phyloP scores from a whole-genome alignment of 1,140 invertebrate genomes.

The Drosophila insularis region DNA sequence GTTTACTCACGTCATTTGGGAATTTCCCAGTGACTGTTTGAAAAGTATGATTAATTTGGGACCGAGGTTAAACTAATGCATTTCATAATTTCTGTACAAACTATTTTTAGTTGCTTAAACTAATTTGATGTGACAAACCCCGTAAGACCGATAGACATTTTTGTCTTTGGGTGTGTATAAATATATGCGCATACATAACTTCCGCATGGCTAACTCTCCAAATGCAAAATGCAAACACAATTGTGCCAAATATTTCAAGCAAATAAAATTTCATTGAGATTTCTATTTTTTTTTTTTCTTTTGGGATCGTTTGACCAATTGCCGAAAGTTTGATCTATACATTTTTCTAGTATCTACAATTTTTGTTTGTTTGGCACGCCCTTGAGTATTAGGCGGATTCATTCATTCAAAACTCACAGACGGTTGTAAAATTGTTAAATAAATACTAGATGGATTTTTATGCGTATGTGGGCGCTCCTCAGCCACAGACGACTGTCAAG shows the following conservation, averaged over 20 bases:
- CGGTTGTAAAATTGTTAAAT: slow-evolving; percentile 63
- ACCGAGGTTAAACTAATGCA: background rate
- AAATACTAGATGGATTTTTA: slow-evolving; percentile 41
- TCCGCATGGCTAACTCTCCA: slow-evolving; percentile 55
- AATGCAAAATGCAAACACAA: slow-evolving; percentile 59
- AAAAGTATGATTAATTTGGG: background rate
- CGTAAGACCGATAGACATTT: slow-evolving; percentile 12
- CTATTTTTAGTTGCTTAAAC: slow-evolving; percentile 13
- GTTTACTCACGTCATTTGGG: background rate
- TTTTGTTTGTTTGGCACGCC: slow-evolving; percentile 49
- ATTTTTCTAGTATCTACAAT: slow-evolving; percentile 29
- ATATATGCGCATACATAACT: slow-evolving; percentile 23
- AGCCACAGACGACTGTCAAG: slow-evolving; percentile 23
- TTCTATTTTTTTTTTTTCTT: slow-evolving; percentile 7
- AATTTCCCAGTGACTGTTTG: background rate
- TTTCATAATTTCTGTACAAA: slow-evolving; percentile 1
- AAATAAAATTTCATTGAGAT: slow-evolving; percentile 60
- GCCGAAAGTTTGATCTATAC: slow-evolving; percentile 14
- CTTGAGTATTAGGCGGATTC: slow-evolving; percentile 62
- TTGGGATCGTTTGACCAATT: slow-evolving; percentile 19
- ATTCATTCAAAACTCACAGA: slow-evolving; percentile 68
- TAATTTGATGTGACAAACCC: slow-evolving; percentile 5
- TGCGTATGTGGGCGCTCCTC: slow-evolving; percentile 25
- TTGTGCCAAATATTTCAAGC: slow-evolving; percentile 60
- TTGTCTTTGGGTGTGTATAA: background rate